phyloP scores from a whole-genome alignment of 2,113 vertebrate genomes.

The Cairina moschata region DNA sequence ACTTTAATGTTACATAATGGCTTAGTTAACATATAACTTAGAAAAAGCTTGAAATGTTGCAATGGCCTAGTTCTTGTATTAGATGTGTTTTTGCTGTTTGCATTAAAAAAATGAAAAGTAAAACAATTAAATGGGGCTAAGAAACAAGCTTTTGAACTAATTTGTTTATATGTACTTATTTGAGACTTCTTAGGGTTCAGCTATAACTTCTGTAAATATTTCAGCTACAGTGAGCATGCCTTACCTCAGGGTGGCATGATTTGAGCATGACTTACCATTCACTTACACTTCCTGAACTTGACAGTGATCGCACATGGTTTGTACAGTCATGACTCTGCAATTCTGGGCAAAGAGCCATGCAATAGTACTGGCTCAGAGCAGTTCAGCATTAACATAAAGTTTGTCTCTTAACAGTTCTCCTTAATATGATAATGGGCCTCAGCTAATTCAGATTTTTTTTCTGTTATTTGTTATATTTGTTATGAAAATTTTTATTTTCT shows the following conservation, averaged over 20 bases:
- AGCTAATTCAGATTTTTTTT: background rate
- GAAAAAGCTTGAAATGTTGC: conserved; percentile 32
- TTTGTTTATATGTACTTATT: background rate
- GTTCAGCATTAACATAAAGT: background rate
- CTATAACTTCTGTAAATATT: background rate
- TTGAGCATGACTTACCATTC: background rate
- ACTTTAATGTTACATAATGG: conserved; percentile 50
- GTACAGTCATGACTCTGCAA: background rate
- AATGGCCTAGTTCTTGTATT: background rate
- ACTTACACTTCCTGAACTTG: background rate
- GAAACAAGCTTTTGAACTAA: background rate
- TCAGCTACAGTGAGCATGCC: background rate
- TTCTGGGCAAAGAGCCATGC: background rate
- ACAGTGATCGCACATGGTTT: background rate
- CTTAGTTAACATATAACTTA: conserved; percentile 63
- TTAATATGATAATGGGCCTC: background rate
- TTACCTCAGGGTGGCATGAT: background rate
- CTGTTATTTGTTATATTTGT: too few relatives aligned
- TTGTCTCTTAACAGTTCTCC: background rate
- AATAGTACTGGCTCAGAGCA: background rate
- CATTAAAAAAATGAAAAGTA: background rate
- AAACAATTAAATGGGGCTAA: background rate
- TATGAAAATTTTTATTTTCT: background rate
- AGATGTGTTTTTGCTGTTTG: background rate
- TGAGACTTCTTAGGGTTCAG: background rate